Evolutionary conservation across 2,797 vertebrate genomes (phyloP), one percentile per base, ranked within the genome.

Genomic region (Helarctos malayanus): DNA sequence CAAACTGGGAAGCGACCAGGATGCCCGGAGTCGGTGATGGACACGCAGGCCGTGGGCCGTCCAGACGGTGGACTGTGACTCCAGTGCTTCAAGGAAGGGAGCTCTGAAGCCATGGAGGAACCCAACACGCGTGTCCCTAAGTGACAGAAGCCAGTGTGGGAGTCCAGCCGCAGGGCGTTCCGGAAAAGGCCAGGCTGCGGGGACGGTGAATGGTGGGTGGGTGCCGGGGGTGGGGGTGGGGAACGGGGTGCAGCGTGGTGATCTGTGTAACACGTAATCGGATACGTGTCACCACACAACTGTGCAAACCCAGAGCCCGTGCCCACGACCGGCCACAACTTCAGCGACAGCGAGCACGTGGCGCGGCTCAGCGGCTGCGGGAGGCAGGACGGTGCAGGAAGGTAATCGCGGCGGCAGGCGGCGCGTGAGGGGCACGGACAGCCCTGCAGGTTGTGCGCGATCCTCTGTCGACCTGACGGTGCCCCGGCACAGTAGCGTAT

Each of bases 251-350:
- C 32, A 15, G 5, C 25, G 4, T 5, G 1, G 47, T 12, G 59
- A 19, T 32, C 2, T 41, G 69, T 71, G 38, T 45, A 3, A 3
- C 32, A 0, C 8, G 2, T 16, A 29, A 12, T 2, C 0, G 0
- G 21, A 27, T 5, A 38, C 86, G 0, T 6, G 3, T 32, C 3
- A 1, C 41, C 11, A 4, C 1, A 21, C 8, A 29, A 16, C 5
- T 15, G 18, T 16, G 59, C 49, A 25, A 32, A 52, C 47, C 75
- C 54, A 3, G 18, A n/a, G 59, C 7, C 1, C 0, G 12, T 7
- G 9, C 12, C 10, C 5, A 9, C 3, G n/a, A n/a, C 65, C 32
- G 21, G 3, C n/a, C 0, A 5, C 0, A 47, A 32, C 59, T 15
- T 21, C 23, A 7, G 65, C 3, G 9, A 35, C 65, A 68, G 32